phyloP scores from a whole-genome alignment of 2,888 invertebrate genomes.

The Oscheius myriophilus region DNA sequence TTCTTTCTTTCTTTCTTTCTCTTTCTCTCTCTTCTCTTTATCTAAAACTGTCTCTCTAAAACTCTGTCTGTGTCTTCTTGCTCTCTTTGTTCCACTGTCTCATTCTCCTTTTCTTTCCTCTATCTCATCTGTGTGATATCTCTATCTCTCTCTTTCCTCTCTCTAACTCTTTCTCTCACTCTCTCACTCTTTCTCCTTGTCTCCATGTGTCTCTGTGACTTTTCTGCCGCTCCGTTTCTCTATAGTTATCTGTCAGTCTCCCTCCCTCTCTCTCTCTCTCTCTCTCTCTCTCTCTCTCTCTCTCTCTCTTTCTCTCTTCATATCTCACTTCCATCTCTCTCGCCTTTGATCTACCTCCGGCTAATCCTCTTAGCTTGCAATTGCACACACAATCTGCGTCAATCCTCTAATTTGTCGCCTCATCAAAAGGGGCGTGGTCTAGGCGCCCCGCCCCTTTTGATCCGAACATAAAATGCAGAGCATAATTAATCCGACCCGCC shows the following conservation, averaged over 20 bases:
- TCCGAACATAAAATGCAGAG: not conserved
- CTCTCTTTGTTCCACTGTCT: no score
- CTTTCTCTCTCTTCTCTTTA: no score
- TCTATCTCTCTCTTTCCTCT: not conserved
- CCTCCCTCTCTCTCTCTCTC: not conserved
- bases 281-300: not conserved
- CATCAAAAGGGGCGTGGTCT: constrained; percentile 21
- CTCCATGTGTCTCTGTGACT: not conserved
- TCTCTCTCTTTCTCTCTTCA: not conserved
- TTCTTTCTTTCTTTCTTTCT: no score
- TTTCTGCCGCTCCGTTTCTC: no score
- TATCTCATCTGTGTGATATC: no score
- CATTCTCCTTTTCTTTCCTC: not conserved
- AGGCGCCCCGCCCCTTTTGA: constrained; percentile 19
- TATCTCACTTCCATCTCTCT: not conserved
- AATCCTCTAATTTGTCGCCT: constrained; percentile 6
- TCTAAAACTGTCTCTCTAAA: no score
- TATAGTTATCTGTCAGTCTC: no score
- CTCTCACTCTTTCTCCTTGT: constrained; percentile 2
- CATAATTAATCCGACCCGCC: no score
- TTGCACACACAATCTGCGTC: constrained; percentile 20
- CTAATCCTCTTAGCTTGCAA: constrained; percentile 14
- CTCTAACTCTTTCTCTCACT: not conserved
- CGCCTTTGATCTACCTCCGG: not conserved
- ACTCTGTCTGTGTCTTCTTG: no score